These are phyloP conservation scores for Harpagifer antarcticus DNA, from an alignment of 2,797 vertebrate species.

Conservation along the genomic window DNA sequence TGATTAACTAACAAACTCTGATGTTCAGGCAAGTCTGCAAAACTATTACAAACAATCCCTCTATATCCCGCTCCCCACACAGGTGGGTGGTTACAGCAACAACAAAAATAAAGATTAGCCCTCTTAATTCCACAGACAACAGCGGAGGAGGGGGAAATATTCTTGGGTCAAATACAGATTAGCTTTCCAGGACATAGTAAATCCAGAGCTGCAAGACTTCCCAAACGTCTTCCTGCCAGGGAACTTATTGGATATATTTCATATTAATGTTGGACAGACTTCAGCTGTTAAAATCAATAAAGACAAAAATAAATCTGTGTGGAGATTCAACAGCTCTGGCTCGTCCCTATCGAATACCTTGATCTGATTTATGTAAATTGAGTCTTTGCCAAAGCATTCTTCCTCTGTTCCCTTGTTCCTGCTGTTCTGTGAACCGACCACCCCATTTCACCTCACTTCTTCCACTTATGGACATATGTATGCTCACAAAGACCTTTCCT, in stretches of 20 bases:
- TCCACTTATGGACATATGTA: conserved; percentile 20
- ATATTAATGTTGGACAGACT: conserved; percentile 35
- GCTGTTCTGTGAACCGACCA: conserved; percentile 6
- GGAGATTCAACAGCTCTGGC: conserved; percentile 19
- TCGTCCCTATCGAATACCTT: conserved; percentile 9
- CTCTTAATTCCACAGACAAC: conserved; percentile 13
- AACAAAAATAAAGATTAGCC: conserved; percentile 25
- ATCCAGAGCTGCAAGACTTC: conserved; percentile 30
- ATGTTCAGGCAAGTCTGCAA: background rate
- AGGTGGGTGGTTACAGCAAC: background rate
- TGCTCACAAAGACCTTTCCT: background rate
- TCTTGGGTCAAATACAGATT: conserved; percentile 30
- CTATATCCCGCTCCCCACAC: background rate
- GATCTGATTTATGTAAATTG: conserved; percentile 43
- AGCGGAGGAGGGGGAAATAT: background rate
- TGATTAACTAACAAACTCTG: background rate
- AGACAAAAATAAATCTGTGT: conserved; percentile 37
- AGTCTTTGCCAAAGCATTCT: conserved; percentile 35
- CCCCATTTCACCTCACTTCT: conserved; percentile 21
- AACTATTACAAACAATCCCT: background rate
- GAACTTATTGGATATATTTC: conserved; percentile 32
- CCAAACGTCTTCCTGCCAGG: conserved; percentile 8
- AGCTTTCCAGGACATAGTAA: conserved; percentile 29
- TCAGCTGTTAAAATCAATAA: conserved; percentile 31
- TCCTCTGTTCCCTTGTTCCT: background rate